Percentiles rank a stretch among this genome's conserved stretches.
Conservation (phyloP, 2,888 invertebrate species). For the Epirrhoe alternata region DNA sequence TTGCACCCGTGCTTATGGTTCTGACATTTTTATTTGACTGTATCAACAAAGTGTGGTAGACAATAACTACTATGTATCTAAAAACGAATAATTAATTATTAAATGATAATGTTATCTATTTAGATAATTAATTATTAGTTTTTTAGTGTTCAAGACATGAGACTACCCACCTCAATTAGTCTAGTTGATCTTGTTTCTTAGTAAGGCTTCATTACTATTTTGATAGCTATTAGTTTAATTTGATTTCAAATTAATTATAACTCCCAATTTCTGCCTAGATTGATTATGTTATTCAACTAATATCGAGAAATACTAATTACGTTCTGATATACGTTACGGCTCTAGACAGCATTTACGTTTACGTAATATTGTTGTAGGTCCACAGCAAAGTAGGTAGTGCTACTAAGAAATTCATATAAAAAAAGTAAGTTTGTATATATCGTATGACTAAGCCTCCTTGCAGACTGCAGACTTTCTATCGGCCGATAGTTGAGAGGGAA, state of each 20-base stretch:
- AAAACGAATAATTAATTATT: too few relatives aligned
- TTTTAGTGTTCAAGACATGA: too few relatives aligned
- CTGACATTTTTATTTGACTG: too few relatives aligned
- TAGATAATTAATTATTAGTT: too few relatives aligned
- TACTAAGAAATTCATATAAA: conserved; percentile 5
- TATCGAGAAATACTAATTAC: conserved; percentile 13
- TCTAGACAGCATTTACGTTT: conserved; percentile 2
- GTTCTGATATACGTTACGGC: conserved; percentile 6
- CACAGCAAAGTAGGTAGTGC: conserved; percentile 1
- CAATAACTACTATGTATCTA: too few relatives aligned
- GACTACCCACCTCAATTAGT: background rate
- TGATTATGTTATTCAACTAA: conserved; percentile 9
- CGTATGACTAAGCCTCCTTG: too few relatives aligned
- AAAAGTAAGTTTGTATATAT: background rate
- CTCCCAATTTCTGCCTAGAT: background rate
- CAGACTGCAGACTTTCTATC: too few relatives aligned
- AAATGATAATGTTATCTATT: too few relatives aligned
- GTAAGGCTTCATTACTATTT: background rate
- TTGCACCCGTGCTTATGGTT: too few relatives aligned
- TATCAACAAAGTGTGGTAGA: too few relatives aligned
- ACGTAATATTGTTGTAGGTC: conserved; percentile 8
- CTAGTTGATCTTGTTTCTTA: background rate
- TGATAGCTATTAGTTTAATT: conserved; percentile 1
- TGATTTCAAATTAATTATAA: conserved; percentile 15
- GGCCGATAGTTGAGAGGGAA: too few relatives aligned